These are phyloP conservation scores for Alcis repandata DNA, from an alignment of 2,888 invertebrate species.

Conservation along the genomic window DNA sequence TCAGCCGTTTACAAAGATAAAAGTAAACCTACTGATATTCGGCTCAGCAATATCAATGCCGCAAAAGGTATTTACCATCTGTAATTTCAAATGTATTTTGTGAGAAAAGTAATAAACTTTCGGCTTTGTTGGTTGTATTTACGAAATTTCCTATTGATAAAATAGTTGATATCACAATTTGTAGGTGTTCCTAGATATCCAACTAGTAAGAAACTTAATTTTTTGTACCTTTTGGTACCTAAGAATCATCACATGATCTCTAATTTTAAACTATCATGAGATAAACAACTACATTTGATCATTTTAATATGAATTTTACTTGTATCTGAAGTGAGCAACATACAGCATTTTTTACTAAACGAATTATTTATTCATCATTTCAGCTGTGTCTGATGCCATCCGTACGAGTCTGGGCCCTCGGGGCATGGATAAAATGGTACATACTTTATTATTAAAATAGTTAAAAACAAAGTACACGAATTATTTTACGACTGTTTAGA, in stretches of 20 bases:
- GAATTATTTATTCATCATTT: constrained; percentile 30
- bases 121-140: neutral
- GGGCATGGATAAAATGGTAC: constrained; percentile 99
- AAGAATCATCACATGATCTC: constrained; percentile 8
- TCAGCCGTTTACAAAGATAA: constrained; percentile 93
- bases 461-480: no score
- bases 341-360: no score
- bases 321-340: no score
- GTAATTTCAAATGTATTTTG: constrained; percentile 44
- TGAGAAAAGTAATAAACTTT: constrained; percentile 24
- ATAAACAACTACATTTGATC: neutral
- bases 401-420: constrained; percentile 99
- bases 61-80: constrained; percentile 93
- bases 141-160: neutral
- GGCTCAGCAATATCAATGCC: constrained; percentile 98
- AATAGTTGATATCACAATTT: constrained; percentile 1
- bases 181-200: neutral
- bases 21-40: constrained; percentile 97
- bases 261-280: neutral
- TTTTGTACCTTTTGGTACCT: no score
- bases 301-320: neutral
- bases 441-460: neutral
- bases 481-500: no score
- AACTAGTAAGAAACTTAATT: neutral
- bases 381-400: constrained; percentile 99